Evolutionary conservation across 2,113 vertebrate genomes (phyloP).

Genomic region (Columba janthina): DNA sequence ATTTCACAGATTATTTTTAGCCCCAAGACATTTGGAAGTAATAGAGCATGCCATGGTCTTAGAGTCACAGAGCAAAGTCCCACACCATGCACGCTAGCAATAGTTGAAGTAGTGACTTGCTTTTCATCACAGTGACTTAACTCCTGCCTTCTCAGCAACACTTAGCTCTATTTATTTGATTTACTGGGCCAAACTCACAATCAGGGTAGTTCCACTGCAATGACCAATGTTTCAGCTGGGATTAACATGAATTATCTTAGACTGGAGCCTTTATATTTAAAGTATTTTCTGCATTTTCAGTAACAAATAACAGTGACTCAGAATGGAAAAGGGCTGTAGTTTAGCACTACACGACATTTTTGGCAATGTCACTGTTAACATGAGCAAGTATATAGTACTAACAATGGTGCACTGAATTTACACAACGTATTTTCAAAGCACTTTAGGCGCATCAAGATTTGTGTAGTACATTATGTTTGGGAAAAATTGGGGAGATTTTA

Average conservation of each 20-base stretch:
- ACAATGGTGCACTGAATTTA: not conserved
- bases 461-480: not conserved
- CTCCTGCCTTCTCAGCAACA: not conserved
- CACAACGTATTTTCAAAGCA: not conserved
- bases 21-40: not conserved
- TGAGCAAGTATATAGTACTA: not conserved
- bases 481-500: not conserved
- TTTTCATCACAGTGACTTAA: not conserved
- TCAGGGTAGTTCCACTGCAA: not conserved
- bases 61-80: not conserved
- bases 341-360: not conserved
- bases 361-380: not conserved
- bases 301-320: not conserved
- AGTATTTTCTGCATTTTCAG: not conserved
- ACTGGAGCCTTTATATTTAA: not conserved
- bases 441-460: not conserved
- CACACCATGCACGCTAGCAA: not conserved
- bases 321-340: not conserved
- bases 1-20: conserved; percentile 6
- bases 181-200: not conserved
- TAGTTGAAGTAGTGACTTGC: not conserved
- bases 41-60: not conserved
- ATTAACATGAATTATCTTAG: not conserved
- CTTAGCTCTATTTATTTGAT: not conserved
- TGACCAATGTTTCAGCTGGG: not conserved